Evolutionary conservation across 2,113 vertebrate genomes (phyloP).

Genomic region (Chelonoidis abingdonii): DNA sequence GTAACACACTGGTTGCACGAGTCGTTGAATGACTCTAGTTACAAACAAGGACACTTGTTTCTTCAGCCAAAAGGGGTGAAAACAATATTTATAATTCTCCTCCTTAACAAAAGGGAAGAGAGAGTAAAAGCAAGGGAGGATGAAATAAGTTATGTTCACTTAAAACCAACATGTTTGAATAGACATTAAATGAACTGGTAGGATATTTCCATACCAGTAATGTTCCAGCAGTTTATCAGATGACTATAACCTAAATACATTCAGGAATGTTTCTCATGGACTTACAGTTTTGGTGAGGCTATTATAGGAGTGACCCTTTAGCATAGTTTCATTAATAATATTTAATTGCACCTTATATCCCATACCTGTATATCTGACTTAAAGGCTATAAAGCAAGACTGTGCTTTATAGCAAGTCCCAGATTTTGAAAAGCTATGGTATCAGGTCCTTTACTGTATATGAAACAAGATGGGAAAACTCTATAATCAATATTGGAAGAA

Average conservation of each 20-base stretch:
- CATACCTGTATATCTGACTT: fast-evolving
- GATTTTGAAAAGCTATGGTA: not conserved
- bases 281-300: not conserved
- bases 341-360: fast-evolving
- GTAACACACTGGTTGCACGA: fast-evolving
- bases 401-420: not conserved
- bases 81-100: not conserved
- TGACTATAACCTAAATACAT: fast-evolving
- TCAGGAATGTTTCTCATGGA: not conserved
- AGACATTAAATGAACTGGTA: not conserved
- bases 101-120: not conserved
- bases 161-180: not conserved
- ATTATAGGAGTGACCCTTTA: fast-evolving
- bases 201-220: not conserved
- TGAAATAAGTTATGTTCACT: not conserved
- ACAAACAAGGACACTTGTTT: not conserved
- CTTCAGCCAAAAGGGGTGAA: not conserved
- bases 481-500: not conserved
- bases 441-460: not conserved
- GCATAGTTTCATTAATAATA: fast-evolving
- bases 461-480: not conserved
- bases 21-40: not conserved
- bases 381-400: not conserved
- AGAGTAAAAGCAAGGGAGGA: not conserved
- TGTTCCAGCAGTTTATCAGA: not conserved